Evolutionary conservation across 2,888 invertebrate genomes (phyloP).

Genomic region (Augochlorella aurata): DNA sequence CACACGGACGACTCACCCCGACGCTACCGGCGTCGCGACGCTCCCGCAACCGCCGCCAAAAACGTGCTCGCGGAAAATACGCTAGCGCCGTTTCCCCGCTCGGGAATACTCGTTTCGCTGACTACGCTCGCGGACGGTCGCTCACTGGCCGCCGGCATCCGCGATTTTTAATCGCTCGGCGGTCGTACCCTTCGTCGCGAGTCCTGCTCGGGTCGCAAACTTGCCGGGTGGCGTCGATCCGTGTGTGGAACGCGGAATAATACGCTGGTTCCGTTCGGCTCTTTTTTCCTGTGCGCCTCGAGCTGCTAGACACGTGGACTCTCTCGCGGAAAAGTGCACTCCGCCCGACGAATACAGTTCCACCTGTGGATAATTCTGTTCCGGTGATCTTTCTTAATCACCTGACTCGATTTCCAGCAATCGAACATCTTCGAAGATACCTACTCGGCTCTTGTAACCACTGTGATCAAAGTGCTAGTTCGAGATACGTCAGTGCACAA

Average conservation of each 20-base stretch:
- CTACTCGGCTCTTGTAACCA: not conserved
- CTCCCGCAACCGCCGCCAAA: conserved; percentile 62
- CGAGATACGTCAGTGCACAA: not conserved
- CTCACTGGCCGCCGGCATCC: not conserved
- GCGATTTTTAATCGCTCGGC: not conserved
- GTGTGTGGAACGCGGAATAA: not conserved
- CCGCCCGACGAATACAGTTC: conserved; percentile 14
- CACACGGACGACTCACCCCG: conserved; percentile 71
- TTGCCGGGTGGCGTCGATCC: conserved; percentile 18
- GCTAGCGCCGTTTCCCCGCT: conserved; percentile 30
- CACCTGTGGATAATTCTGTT: conserved; percentile 52
- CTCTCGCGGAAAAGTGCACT: conserved; percentile 44
- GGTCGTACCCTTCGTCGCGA: not conserved
- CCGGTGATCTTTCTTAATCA: not conserved
- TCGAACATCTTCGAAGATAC: not conserved
- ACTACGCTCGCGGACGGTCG: conserved; percentile 27
- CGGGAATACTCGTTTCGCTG: conserved; percentile 44
- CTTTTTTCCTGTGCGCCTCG: not conserved
- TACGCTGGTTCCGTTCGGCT: not conserved
- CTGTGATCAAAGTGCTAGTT: not conserved
- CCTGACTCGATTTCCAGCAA: not conserved
- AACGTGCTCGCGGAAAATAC: conserved; percentile 68
- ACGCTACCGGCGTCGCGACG: conserved; percentile 68
- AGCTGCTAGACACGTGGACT: conserved; percentile 43
- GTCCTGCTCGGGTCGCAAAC: not conserved